A percentile compares a stretch with the other conserved stretches of the same genome.
Evolutionary conservation across 2,113 vertebrate genomes (phyloP).

Genomic region (Cromileptes altivelis): DNA sequence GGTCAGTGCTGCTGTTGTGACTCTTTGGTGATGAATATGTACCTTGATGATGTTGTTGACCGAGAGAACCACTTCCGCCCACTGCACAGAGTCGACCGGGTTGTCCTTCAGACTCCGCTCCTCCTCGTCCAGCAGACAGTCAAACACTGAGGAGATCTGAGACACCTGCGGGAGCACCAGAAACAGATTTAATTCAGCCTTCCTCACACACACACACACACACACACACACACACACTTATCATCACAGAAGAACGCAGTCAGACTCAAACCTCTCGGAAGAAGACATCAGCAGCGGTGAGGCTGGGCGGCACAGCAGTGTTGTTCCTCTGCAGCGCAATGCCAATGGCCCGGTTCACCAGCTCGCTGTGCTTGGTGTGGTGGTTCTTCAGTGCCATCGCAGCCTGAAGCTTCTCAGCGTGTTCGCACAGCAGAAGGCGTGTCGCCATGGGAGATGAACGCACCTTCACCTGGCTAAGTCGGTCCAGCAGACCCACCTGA

Average conservation of each 20-base stretch:
- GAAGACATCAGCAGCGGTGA: slow-evolving; percentile 95
- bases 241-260: fast-evolving
- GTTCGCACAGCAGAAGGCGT: slow-evolving; percentile 92
- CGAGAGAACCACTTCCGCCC: slow-evolving; percentile 90
- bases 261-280: slow-evolving; percentile 91
- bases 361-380: slow-evolving; percentile 88
- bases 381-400: slow-evolving; percentile 94
- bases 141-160: slow-evolving; percentile 92
- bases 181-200: background rate
- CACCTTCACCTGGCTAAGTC: slow-evolving; percentile 82
- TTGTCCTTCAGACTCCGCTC: slow-evolving; percentile 89
- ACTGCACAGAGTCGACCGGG: slow-evolving; percentile 86
- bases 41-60: slow-evolving; percentile 95
- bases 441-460: slow-evolving; percentile 90
- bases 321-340: slow-evolving; percentile 85
- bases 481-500: slow-evolving; percentile 91
- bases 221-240: too few species aligned
- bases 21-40: background rate
- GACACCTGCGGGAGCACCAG: slow-evolving; percentile 87
- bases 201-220: too few species aligned
- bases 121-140: slow-evolving; percentile 93
- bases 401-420: slow-evolving; percentile 93
- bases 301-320: slow-evolving; percentile 84
- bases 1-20: background rate
- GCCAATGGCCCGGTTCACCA: slow-evolving; percentile 90